A percentile compares a stretch with the other conserved stretches of the same genome.
These are phyloP conservation scores for Polymixis lichenea DNA, from an alignment of 2,888 invertebrate genomes.

Conservation along the genomic window DNA sequence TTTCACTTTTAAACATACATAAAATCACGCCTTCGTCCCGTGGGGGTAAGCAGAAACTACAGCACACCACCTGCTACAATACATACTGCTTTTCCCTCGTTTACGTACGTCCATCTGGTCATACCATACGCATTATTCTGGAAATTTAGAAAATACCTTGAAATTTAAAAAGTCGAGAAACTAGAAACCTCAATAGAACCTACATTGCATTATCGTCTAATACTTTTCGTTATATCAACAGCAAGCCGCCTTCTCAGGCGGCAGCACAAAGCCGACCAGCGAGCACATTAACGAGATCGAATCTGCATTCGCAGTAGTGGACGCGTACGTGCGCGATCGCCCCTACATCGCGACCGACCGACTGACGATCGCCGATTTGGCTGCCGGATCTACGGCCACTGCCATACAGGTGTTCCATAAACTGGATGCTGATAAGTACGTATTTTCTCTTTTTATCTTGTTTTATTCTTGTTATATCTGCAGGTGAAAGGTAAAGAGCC, in stretches of 20 bases:
- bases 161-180: not conserved
- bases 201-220: not conserved
- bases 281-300: constrained; percentile 68
- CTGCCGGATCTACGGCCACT: constrained; percentile 71
- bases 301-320: constrained; percentile 65
- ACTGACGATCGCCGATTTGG: constrained; percentile 75
- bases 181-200: not conserved
- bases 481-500: too few species aligned
- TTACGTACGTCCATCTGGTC: too few species aligned
- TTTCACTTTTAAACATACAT: too few species aligned
- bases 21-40: too few species aligned
- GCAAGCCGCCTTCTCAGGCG: constrained; percentile 58
- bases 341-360: constrained; percentile 71
- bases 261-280: constrained; percentile 47
- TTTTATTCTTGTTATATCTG: too few species aligned
- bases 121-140: too few species aligned
- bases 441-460: not conserved
- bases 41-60: too few species aligned
- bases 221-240: constrained; percentile 34
- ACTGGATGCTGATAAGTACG: constrained; percentile 71
- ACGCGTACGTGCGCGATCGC: constrained; percentile 66
- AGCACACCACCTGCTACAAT: too few species aligned
- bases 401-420: constrained; percentile 67
- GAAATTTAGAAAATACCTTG: not conserved
- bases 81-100: too few species aligned